Evolutionary conservation across 2,888 invertebrate genomes (phyloP), one percentile per base, ranked within the genome.

Genomic region (Plagodis pulveraria): DNA sequence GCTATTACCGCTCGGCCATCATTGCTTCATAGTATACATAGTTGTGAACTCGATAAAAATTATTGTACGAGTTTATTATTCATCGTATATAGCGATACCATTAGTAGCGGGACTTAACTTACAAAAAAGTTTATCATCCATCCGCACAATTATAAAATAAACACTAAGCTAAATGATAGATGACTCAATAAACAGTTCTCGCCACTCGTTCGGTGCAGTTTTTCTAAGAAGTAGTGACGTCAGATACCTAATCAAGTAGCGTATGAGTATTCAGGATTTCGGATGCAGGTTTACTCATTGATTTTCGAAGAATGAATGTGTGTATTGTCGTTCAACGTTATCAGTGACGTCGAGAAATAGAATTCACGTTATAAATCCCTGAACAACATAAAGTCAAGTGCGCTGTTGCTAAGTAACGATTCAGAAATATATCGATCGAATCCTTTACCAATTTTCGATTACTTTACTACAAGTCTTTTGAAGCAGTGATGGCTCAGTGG

Each of bases 171-270:
- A 63, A 71, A 65, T 63, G 58, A 65, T 45, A 57, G 54, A 62
- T 76, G 77, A 77, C 52, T 77, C 72, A 73, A 59, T 55, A 56
- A 66, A 55, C n/a, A 35, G 38, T 55, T 36, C 50, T 51, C 46
- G 59, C 38, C 33, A 58, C 45, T 46, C 49, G 56, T 54, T 56
- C 56, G 54, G 56, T 56, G 62, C 62, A 67, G 61, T 69, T 63
- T 55, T 85, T 84, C 84, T 74, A 48, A 72, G 84, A 85, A 87
- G 64, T 60, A 56, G 63, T 83, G 80, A 83, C 74, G 73, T 83
- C 79, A 83, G 9, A 40, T 9, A 8, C 5, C 73, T 65, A 70
- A 66, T 73, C 58, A 59, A 62, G 40, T 40, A 5, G 10, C 8
- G 65, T 58, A 65, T 70, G 70, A 70, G 62, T 68, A 66, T 71